phyloP scores from a whole-genome alignment of 2,888 invertebrate genomes.

The Myathropa florea region DNA sequence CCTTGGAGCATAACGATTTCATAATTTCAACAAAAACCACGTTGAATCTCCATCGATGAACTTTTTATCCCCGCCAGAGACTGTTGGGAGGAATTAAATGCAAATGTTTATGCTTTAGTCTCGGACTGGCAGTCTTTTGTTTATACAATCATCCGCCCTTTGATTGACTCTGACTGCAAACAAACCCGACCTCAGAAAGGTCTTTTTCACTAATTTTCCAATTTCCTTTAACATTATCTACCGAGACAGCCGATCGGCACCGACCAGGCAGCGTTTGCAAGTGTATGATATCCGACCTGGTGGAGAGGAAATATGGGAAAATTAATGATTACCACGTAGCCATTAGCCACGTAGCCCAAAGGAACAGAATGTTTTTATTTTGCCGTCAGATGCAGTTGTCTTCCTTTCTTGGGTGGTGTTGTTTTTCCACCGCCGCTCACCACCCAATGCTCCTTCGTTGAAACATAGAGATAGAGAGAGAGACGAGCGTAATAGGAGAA shows the following conservation, averaged over 20 bases:
- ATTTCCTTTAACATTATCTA: not conserved
- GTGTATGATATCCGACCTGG: conserved; percentile 7
- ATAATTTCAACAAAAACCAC: not conserved
- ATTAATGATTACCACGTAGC: conserved; percentile 55
- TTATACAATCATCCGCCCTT: conserved; percentile 23
- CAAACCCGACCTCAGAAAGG: conserved; percentile 28
- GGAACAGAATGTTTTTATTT: conserved; percentile 24
- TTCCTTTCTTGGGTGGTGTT: not conserved
- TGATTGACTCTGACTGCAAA: conserved; percentile 46
- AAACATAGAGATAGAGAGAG: not conserved
- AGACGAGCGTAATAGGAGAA: conserved; percentile 2
- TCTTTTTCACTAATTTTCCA: conserved; percentile 18
- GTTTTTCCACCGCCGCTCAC: not conserved
- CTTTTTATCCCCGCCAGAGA: not conserved
- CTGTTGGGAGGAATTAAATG: not conserved
- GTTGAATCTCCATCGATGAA: not conserved
- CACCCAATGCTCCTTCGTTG: no score
- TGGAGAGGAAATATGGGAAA: conserved; percentile 20
- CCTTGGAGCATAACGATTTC: not conserved
- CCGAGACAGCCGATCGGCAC: not conserved
- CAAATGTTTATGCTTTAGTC: conserved; percentile 18
- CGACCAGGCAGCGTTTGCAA: not conserved
- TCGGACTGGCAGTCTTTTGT: conserved; percentile 9
- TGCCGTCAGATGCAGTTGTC: conserved; percentile 26
- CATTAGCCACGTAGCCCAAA: conserved; percentile 58